A percentile compares a stretch with the other conserved stretches of the same genome.
These are phyloP conservation scores for Yoshiicerus persimilis DNA, from an alignment of 1,140 invertebrate genomes.

Conservation along the genomic window DNA sequence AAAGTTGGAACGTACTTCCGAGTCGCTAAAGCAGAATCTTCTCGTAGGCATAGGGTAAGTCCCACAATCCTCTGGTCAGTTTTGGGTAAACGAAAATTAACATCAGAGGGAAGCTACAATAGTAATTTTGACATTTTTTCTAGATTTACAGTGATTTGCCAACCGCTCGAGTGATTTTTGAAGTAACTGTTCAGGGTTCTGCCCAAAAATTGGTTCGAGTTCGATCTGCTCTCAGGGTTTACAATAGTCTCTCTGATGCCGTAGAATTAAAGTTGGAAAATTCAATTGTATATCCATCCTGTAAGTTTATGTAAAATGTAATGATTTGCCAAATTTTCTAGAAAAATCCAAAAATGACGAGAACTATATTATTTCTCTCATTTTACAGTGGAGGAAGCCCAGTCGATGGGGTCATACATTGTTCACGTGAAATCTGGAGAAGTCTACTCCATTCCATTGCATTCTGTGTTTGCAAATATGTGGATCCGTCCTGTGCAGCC, in stretches of 20 bases:
- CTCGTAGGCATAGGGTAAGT: slow-evolving; percentile 23
- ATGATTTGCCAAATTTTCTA: neutral
- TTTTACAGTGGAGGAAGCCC: slow-evolving; percentile 48
- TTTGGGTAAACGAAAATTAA: neutral
- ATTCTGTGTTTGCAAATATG: slow-evolving; percentile 49
- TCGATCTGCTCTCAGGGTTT: slow-evolving; percentile 79
- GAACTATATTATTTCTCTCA: slow-evolving; percentile 35
- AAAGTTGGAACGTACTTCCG: slow-evolving; percentile 92
- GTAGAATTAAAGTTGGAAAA: slow-evolving; percentile 66
- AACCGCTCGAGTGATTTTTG: slow-evolving; percentile 77
- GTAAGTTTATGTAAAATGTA: slow-evolving; percentile 32
- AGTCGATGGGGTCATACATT: slow-evolving; percentile 41
- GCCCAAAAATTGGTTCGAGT: slow-evolving; percentile 95
- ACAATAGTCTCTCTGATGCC: slow-evolving; percentile 72
- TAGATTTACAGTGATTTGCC: slow-evolving; percentile 51
- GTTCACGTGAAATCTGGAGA: slow-evolving; percentile 33
- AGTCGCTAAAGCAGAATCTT: slow-evolving; percentile 63
- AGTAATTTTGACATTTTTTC: neutral
- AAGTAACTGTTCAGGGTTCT: slow-evolving; percentile 85
- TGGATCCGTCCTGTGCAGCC: slow-evolving; percentile 45
- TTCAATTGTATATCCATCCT: slow-evolving; percentile 46
- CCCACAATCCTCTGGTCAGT: neutral
- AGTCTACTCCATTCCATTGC: slow-evolving; percentile 48
- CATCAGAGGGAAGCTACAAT: too few species aligned
- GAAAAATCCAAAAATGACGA: slow-evolving; percentile 28